Percentiles rank a stretch among this genome's conserved stretches.
phyloP scores from a whole-genome alignment of 1,140 invertebrate species.

The Papilio machaon region DNA sequence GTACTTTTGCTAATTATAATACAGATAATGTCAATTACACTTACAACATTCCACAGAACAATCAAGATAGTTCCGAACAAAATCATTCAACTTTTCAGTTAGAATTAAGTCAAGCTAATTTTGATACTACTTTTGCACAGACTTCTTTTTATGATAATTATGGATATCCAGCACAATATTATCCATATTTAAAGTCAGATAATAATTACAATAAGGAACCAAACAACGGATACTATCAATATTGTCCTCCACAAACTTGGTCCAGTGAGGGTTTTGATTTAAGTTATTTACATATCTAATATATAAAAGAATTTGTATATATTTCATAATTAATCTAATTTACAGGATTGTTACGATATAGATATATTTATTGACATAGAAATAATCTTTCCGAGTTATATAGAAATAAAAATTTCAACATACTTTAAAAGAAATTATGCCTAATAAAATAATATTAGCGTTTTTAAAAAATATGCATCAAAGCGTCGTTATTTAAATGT shows the following conservation, averaged over 20 bases:
- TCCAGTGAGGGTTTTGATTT: slow-evolving; percentile 45
- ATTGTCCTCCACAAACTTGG: slow-evolving; percentile 42
- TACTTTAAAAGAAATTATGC: not conserved
- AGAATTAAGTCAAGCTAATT: slow-evolving; percentile 3
- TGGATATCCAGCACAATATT: slow-evolving; percentile 55
- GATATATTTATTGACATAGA: not conserved
- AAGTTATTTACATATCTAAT: slow-evolving; percentile 46
- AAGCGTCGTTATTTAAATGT: not conserved
- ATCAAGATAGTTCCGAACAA: not conserved
- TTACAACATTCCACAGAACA: not conserved
- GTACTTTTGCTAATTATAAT: slow-evolving; percentile 9
- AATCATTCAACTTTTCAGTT: not conserved
- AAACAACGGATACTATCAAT: slow-evolving; percentile 32
- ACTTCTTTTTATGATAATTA: slow-evolving; percentile 45
- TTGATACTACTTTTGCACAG: slow-evolving; percentile 28
- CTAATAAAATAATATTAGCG: too few relatives aligned
- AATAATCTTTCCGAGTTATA: not conserved
- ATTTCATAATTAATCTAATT: not conserved
- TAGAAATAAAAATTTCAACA: not conserved
- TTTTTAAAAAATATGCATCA: not conserved
- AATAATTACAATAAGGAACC: slow-evolving; percentile 40
- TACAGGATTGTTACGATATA: slow-evolving; percentile 1
- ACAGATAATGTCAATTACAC: not conserved
- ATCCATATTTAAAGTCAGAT: slow-evolving; percentile 44
- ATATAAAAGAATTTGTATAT: not conserved